phyloP scores from a whole-genome alignment of 2,113 vertebrate genomes.

The Lycaon pictus region DNA sequence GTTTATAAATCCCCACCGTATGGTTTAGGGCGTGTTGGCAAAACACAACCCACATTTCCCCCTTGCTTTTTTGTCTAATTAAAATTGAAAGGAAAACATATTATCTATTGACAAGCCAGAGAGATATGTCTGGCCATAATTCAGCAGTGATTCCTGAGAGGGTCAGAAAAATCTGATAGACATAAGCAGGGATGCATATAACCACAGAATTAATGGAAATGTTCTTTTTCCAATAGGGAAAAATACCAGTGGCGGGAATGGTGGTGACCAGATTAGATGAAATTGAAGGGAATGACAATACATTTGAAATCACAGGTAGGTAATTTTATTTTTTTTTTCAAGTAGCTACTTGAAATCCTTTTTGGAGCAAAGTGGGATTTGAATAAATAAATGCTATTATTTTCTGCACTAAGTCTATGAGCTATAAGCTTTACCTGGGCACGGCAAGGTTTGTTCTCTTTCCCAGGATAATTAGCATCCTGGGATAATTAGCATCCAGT shows the following conservation, averaged over 20 bases:
- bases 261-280: constrained; percentile 93
- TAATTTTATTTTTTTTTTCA: constrained; percentile 65
- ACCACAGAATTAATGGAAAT: constrained; percentile 61
- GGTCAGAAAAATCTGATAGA: constrained; percentile 43
- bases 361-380: constrained; percentile 65
- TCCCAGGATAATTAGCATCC: constrained; percentile 39
- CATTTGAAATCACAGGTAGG: constrained; percentile 97
- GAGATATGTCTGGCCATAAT: background rate
- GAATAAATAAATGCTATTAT: constrained; percentile 66
- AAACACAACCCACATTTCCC: constrained; percentile 27
- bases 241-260: constrained; percentile 91
- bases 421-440: constrained; percentile 40
- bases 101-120: background rate
- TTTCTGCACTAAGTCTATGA: constrained; percentile 55
- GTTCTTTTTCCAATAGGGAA: constrained; percentile 89
- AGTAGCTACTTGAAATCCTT: constrained; percentile 64
- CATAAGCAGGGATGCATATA: background rate
- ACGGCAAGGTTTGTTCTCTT: constrained; percentile 43
- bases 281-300: constrained; percentile 89
- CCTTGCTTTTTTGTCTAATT: constrained; percentile 20
- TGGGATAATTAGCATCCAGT: constrained; percentile 18
- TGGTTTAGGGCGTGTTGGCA: background rate
- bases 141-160: constrained; percentile 38
- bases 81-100: constrained; percentile 38
- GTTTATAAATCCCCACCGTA: background rate